phyloP scores from a whole-genome alignment of 2,888 invertebrate genomes.

The Lasioglossum figueresi region DNA sequence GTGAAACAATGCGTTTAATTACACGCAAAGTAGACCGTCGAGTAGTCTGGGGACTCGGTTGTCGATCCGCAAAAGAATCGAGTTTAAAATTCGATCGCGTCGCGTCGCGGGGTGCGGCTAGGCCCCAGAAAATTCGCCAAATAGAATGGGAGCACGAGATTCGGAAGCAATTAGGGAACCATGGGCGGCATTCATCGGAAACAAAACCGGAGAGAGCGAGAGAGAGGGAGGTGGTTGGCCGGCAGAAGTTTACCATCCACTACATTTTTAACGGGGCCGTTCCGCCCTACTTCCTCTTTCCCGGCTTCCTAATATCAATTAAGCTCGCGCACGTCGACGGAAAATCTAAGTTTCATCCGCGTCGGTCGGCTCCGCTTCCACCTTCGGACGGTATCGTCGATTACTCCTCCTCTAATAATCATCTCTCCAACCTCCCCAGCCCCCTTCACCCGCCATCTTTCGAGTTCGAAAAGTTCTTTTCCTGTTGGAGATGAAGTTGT shows the following conservation, averaged over 20 bases:
- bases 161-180: slow-evolving; percentile 16
- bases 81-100: slow-evolving; percentile 2
- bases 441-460: slow-evolving; percentile 39
- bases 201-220: slow-evolving; percentile 5
- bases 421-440: slow-evolving; percentile 30
- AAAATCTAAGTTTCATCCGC: slow-evolving; percentile 48
- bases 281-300: slow-evolving; percentile 31
- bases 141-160: slow-evolving; percentile 8
- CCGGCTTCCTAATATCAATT: slow-evolving; percentile 49
- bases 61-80: not conserved
- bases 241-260: slow-evolving; percentile 35
- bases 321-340: slow-evolving; percentile 30
- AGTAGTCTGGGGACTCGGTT: not conserved
- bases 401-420: slow-evolving; percentile 65
- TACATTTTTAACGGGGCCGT: slow-evolving; percentile 47
- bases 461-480: slow-evolving; percentile 57
- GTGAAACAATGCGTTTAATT: not conserved
- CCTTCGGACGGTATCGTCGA: slow-evolving; percentile 47
- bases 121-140: not conserved
- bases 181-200: slow-evolving; percentile 24
- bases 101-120: too few relatives aligned
- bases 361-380: slow-evolving; percentile 16
- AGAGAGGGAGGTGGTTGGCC: not conserved
- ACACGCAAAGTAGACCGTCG: not conserved
- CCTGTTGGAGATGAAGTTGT: slow-evolving; percentile 50